Evolutionary conservation across 2,113 vertebrate genomes (phyloP).

Genomic region (Saguinus imperator): DNA sequence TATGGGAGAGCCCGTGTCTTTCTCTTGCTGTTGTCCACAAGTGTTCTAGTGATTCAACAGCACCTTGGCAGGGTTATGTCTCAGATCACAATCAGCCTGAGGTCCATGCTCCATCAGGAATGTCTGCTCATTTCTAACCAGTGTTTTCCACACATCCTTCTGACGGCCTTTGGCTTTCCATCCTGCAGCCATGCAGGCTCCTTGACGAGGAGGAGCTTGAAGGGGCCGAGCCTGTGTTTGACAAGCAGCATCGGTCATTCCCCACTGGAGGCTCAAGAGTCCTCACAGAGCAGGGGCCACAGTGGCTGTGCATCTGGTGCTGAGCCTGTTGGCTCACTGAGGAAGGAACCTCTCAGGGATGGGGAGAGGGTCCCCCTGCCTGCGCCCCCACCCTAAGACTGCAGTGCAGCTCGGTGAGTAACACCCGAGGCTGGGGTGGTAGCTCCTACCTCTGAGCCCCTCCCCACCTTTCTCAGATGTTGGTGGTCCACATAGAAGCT

Average conservation of each 20-base stretch:
- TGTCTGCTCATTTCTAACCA: background rate
- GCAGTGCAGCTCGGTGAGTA: rapidly evolving
- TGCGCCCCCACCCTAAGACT: too few relatives aligned
- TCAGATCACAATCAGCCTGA: background rate
- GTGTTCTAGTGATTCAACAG: background rate
- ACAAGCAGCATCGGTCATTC: background rate
- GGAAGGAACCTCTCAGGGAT: background rate
- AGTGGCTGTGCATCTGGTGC: rapidly evolving
- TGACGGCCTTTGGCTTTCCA: background rate
- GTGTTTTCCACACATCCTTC: background rate
- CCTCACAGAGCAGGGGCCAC: background rate
- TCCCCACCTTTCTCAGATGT: background rate
- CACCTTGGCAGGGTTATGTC: background rate
- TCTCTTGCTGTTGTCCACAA: background rate
- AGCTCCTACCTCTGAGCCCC: background rate
- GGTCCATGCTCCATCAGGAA: background rate
- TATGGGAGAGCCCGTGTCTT: too few relatives aligned
- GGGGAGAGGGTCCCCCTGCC: too few relatives aligned
- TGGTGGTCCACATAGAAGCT: rapidly evolving
- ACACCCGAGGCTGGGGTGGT: background rate
- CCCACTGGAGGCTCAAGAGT: background rate
- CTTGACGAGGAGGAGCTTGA: rapidly evolving
- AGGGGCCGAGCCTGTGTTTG: rapidly evolving
- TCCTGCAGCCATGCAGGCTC: background rate
- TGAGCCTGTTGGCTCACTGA: background rate